A percentile compares a stretch with the other conserved stretches of the same genome.
Evolutionary conservation across 2,113 vertebrate genomes (phyloP).

Genomic region (Myanophis thanlyinensis): DNA sequence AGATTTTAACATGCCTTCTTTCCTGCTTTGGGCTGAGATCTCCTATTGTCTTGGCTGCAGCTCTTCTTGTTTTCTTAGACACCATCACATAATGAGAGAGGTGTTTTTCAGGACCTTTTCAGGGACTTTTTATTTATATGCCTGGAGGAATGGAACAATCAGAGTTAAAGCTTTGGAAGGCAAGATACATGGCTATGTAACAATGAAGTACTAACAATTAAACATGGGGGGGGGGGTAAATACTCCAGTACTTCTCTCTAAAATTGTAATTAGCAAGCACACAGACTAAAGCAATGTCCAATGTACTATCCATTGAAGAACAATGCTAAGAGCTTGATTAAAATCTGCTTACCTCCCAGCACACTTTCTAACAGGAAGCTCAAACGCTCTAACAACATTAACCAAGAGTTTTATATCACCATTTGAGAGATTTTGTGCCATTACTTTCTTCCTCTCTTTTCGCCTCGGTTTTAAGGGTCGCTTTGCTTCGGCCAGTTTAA

Average conservation of each 20-base stretch:
- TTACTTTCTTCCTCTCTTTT: conserved; percentile 94
- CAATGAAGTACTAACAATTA: neutral
- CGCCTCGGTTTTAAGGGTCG: conserved; percentile 90
- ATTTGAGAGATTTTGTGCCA: conserved; percentile 90
- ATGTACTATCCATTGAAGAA: neutral
- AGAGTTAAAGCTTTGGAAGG: neutral
- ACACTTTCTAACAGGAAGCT: conserved; percentile 85
- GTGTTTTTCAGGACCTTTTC: neutral
- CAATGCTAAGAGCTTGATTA: neutral
- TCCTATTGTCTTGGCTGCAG: neutral
- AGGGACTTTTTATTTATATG: neutral
- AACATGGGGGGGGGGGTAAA: neutral
- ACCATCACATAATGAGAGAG: neutral
- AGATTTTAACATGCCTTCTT: neutral
- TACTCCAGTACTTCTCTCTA: neutral
- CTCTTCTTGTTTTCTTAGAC: neutral
- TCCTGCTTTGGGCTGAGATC: neutral
- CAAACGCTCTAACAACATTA: conserved; percentile 88
- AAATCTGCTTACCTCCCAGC: conserved; percentile 69
- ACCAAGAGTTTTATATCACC: conserved; percentile 91
- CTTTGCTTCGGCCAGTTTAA: conserved; percentile 91
- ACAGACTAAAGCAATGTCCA: neutral
- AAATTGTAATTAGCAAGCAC: neutral
- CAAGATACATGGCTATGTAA: neutral
- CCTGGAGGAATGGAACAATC: neutral